These are phyloP conservation scores for Conistra vaccinii DNA, from an alignment of 2,888 invertebrate species.

Conservation along the genomic window DNA sequence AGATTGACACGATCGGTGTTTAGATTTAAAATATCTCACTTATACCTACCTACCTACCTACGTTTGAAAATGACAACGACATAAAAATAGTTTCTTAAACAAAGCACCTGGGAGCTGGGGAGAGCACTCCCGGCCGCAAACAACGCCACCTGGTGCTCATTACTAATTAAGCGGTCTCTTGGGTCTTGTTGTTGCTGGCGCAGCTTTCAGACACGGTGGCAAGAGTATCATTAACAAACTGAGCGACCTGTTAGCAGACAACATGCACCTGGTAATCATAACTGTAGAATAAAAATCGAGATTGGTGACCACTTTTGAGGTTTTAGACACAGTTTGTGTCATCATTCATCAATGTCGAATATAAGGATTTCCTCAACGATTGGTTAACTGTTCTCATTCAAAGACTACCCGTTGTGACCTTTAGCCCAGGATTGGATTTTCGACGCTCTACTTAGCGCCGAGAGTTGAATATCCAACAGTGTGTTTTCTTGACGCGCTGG, in stretches of 20 bases:
- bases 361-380: too few species aligned
- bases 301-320: too few species aligned
- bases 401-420: too few species aligned
- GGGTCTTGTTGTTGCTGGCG: constrained; percentile 39
- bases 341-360: too few species aligned
- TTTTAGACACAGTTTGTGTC: too few species aligned
- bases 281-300: too few species aligned
- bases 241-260: neutral
- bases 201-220: constrained; percentile 31
- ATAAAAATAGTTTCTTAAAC: constrained; percentile 27
- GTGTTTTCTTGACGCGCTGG: too few species aligned
- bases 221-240: constrained; percentile 57
- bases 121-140: constrained; percentile 18
- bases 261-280: constrained; percentile 1
- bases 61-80: neutral
- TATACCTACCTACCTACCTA: too few species aligned
- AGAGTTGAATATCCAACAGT: too few species aligned
- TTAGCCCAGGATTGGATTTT: too few species aligned
- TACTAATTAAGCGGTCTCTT: constrained; percentile 47
- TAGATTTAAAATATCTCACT: neutral
- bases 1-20: neutral
- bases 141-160: constrained; percentile 48
- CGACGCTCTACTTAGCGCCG: too few species aligned
- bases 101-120: constrained; percentile 12
- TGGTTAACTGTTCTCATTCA: too few species aligned